Conservation (phyloP, 1,140 invertebrate species). For the Ericerus pela region DNA sequence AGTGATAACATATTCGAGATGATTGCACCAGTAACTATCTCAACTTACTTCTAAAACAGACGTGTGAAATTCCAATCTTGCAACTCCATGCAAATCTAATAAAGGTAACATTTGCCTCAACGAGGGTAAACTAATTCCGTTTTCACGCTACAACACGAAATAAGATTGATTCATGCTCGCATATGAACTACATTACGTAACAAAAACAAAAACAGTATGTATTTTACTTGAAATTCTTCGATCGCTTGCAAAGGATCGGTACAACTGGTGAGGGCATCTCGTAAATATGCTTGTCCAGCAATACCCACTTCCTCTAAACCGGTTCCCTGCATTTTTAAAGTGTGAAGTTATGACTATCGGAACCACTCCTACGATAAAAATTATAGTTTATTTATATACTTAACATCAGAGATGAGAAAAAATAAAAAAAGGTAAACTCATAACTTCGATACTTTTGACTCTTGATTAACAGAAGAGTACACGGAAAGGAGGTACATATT, state of each 20-base stretch:
- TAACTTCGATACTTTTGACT: not conserved
- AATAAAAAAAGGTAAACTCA: not conserved
- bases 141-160: constrained; percentile 51
- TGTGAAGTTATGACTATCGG: not conserved
- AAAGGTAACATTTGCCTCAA: constrained; percentile 84
- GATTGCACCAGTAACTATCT: no score
- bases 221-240: constrained; percentile 83
- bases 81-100: constrained; percentile 82
- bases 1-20: no score
- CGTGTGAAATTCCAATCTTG: constrained; percentile 82
- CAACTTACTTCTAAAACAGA: constrained; percentile 68
- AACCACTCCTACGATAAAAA: not conserved
- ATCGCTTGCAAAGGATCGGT: constrained; percentile 91
- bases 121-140: constrained; percentile 85
- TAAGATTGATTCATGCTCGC: constrained; percentile 10
- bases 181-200: constrained; percentile 13
- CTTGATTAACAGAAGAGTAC: no score
- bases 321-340: not conserved
- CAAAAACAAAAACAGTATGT: constrained; percentile 15
- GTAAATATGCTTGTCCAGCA: constrained; percentile 71
- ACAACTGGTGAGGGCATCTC: constrained; percentile 86
- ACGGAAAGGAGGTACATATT: no score
- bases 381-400: not conserved
- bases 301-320: constrained; percentile 41
- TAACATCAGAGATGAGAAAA: not conserved